Conservation (phyloP, 2,113 vertebrate genomes). For the Mellivora capensis region DNA sequence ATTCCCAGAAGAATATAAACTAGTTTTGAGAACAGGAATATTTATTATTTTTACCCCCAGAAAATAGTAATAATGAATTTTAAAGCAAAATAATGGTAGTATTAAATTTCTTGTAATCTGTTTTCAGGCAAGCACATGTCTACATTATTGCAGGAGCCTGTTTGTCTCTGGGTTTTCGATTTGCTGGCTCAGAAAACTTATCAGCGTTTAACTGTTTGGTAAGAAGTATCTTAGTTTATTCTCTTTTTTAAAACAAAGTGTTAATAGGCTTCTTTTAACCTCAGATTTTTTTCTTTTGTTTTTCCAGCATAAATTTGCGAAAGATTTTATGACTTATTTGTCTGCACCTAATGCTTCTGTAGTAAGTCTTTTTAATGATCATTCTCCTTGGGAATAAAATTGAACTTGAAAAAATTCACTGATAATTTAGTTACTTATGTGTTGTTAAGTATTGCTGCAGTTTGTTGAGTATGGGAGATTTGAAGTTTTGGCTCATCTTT, state of each 20-base stretch:
- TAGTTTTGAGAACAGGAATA: neutral
- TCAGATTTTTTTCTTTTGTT: conserved; percentile 54
- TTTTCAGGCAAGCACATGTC: conserved; percentile 94
- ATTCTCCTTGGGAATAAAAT: conserved; percentile 37
- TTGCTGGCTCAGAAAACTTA: conserved; percentile 95
- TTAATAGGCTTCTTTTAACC: conserved; percentile 39
- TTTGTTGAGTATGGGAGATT: neutral
- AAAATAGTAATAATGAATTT: neutral
- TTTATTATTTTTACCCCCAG: neutral
- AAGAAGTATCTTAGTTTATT: conserved; percentile 54
- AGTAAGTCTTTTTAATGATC: conserved; percentile 84
- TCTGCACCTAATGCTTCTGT: conserved; percentile 90
- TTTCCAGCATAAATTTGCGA: conserved; percentile 92
- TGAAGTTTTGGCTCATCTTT: neutral
- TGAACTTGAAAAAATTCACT: conserved; percentile 33
- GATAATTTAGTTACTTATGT: neutral
- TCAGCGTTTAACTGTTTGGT: conserved; percentile 97
- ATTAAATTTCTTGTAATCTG: neutral
- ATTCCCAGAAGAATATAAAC: neutral
- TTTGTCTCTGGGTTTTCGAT: conserved; percentile 94
- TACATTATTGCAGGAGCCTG: conserved; percentile 98
- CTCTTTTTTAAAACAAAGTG: neutral
- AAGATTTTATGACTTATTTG: conserved; percentile 94
- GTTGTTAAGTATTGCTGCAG: neutral
- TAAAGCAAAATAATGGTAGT: neutral